phyloP scores from a whole-genome alignment of 2,888 invertebrate species.

The Calliscelio sp. region DNA sequence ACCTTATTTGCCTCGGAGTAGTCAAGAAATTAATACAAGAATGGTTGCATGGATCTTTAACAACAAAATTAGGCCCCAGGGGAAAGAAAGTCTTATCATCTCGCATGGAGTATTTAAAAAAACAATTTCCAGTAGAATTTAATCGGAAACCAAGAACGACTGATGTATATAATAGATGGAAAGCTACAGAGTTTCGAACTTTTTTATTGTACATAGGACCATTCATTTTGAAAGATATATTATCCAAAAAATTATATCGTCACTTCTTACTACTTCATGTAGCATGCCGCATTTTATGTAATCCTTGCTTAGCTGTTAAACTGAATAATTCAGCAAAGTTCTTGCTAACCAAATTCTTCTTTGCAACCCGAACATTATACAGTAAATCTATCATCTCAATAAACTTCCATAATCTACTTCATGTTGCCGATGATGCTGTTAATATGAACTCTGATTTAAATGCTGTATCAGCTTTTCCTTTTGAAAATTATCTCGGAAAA shows the following conservation, averaged over 20 bases:
- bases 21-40: constrained; percentile 69
- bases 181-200: constrained; percentile 46
- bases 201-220: constrained; percentile 47
- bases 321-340: constrained; percentile 8
- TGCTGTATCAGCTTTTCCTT: constrained; percentile 8
- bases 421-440: constrained; percentile 17
- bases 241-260: constrained; percentile 2
- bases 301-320: no score
- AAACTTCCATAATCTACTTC: constrained; percentile 21
- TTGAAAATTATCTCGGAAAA: constrained; percentile 14
- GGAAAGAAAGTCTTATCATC: constrained; percentile 1
- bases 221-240: constrained; percentile 33
- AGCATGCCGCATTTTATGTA: constrained; percentile 55
- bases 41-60: constrained; percentile 58
- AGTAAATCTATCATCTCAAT: background rate
- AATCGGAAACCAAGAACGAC: constrained; percentile 36
- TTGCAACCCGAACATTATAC: constrained; percentile 5
- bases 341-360: background rate
- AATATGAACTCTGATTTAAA: constrained; percentile 18
- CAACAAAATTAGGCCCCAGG: background rate
- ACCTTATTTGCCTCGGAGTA: constrained; percentile 67
- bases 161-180: constrained; percentile 5
- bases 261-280: constrained; percentile 57
- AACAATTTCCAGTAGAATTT: constrained; percentile 51
- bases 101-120: constrained; percentile 23